Percentiles rank a stretch among this genome's conserved stretches.
phyloP scores from a whole-genome alignment of 2,797 vertebrate species.

The Enteromius treurensis region DNA sequence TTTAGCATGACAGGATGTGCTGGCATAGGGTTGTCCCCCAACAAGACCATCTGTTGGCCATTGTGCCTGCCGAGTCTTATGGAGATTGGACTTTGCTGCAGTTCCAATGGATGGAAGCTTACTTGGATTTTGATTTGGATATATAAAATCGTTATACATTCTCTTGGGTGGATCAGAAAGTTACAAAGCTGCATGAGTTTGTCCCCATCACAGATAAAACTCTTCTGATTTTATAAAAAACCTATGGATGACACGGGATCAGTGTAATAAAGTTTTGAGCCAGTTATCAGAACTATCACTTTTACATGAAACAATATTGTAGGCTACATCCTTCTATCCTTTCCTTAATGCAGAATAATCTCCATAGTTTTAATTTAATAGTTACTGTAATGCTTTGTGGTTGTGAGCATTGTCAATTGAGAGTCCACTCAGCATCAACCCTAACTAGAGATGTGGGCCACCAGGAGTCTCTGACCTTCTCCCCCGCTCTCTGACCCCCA shows the following conservation, averaged over 20 bases:
- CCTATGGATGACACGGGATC: background rate
- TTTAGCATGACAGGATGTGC: conserved; percentile 68
- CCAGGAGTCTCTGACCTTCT: conserved; percentile 65
- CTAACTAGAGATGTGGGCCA: conserved; percentile 56
- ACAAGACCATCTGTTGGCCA: conserved; percentile 63
- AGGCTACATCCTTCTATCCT: background rate
- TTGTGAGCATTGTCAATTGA: background rate
- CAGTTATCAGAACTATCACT: background rate
- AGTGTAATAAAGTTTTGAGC: background rate
- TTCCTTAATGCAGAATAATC: background rate
- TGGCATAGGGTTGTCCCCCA: conserved; percentile 55
- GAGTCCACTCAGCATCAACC: conserved; percentile 12
- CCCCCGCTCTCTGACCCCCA: conserved; percentile 67
- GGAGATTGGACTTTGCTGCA: conserved; percentile 61
- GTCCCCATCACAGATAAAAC: background rate
- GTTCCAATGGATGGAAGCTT: conserved; percentile 57
- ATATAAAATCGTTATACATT: background rate
- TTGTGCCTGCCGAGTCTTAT: conserved; percentile 60
- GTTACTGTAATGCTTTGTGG: background rate
- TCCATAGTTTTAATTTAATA: background rate
- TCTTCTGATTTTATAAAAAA: conserved; percentile 36
- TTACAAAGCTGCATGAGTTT: background rate
- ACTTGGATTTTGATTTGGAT: conserved; percentile 47
- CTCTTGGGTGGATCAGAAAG: background rate
- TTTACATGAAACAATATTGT: background rate